Conservation (phyloP, 1,140 invertebrate species). For the Halyomorpha halys region DNA sequence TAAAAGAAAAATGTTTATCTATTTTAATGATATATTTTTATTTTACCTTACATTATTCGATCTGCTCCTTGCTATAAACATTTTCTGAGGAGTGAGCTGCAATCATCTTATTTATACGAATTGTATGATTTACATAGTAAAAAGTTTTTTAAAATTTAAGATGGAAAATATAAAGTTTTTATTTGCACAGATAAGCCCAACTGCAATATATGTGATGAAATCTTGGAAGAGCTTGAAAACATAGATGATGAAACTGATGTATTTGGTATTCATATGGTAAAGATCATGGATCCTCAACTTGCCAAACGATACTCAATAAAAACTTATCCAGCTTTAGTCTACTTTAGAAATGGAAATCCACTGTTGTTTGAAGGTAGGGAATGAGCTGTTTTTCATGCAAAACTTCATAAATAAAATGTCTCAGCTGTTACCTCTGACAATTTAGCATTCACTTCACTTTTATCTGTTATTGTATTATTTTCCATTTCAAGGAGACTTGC, state of each 20-base stretch:
- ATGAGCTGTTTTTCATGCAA: not conserved
- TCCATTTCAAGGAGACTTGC: slow-evolving; percentile 58
- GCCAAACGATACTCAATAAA: slow-evolving; percentile 90
- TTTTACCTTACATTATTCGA: too few species aligned
- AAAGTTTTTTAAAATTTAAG: too few species aligned
- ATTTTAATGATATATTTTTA: too few species aligned
- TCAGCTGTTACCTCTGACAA: too few species aligned
- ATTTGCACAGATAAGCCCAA: slow-evolving; percentile 67
- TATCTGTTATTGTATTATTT: not conserved
- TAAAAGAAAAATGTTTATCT: too few species aligned
- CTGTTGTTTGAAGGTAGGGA: slow-evolving; percentile 71
- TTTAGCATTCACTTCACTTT: too few species aligned
- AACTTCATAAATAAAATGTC: not conserved
- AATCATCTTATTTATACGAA: too few species aligned
- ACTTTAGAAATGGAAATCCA: slow-evolving; percentile 89
- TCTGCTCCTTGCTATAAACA: too few species aligned
- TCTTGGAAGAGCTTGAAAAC: slow-evolving; percentile 76
- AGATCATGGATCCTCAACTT: slow-evolving; percentile 82
- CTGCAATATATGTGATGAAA: slow-evolving; percentile 85
- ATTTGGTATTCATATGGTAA: slow-evolving; percentile 89
- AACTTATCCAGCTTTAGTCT: slow-evolving; percentile 85
- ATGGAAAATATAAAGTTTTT: too few species aligned
- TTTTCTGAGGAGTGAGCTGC: too few species aligned
- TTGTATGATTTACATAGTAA: too few species aligned
- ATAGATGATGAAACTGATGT: slow-evolving; percentile 89